Evolutionary conservation across 2,113 vertebrate species (phyloP), one percentile per base, ranked within the genome.

Genomic region (Archilochus colubris): DNA sequence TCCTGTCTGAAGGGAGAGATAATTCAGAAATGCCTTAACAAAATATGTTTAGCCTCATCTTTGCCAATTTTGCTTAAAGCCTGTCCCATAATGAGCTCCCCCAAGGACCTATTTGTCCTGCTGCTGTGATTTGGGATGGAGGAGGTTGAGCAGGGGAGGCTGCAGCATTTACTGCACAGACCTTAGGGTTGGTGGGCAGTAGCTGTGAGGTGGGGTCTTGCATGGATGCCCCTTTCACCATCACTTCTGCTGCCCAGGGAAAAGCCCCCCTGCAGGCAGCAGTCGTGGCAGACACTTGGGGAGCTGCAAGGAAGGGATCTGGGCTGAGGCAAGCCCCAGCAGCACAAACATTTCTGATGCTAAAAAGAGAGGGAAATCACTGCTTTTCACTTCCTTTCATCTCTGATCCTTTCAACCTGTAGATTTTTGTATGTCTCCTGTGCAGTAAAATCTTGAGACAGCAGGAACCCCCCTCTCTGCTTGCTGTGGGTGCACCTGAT

Each of bases 391-490:
- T 91, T 92, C 18, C 22, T 94, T 91, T 88, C 10, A 43, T 68
- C 57, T 81, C 53, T 50, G 16, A 85, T 69, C 4, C 2, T 86
- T 93, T 75, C 48, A 68, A 8, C 63, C 36, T 82, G 67, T 67
- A 54, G 68, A 69, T 87, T 89, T 86, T 94, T 94, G 91, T 93
- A 80, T 94, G 95, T 93, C 63, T 96, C 17, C 64, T 75, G 73
- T 86, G 72, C 62, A 94, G 91, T 95, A 94, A 95, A 96, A 92
- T 23, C 24, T n/a, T 72, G 54, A 76, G 50, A 62, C 51, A 66
- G 10, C 14, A 66, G 27, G 31, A 94, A 10, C 31, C 75, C 30
- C 12, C 74, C 30, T 87, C 40, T 0, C 0, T 87, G 23, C 43
- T 58, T 73, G 62, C 62, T 69, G 38, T 58, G 70, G 74, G 10